Conservation (phyloP, 2,888 invertebrate species). For the Diplolepis rosae region DNA sequence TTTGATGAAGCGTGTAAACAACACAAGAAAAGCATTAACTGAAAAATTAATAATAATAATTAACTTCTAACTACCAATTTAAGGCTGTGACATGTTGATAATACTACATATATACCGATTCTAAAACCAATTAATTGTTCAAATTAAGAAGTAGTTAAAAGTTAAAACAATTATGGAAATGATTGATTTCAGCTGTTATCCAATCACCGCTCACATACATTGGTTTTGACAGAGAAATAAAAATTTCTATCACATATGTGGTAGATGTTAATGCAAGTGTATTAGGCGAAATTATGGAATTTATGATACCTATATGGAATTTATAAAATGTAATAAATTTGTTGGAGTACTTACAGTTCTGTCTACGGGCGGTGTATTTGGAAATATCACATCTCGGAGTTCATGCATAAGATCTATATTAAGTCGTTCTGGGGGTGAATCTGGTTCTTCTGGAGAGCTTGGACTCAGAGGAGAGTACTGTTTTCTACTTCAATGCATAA, state of each 20-base stretch:
- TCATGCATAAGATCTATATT: slow-evolving; percentile 82
- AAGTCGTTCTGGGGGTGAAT: slow-evolving; percentile 69
- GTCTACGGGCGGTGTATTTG: slow-evolving; percentile 78
- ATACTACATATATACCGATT: neutral
- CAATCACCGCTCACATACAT: neutral
- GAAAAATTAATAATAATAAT: slow-evolving; percentile 4
- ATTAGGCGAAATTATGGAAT: slow-evolving; percentile 12
- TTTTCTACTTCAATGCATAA: slow-evolving; percentile 60
- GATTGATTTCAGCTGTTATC: slow-evolving; percentile 19
- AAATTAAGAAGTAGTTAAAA: neutral
- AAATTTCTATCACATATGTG: neutral
- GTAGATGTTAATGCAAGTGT: neutral
- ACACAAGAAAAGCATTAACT: slow-evolving; percentile 8
- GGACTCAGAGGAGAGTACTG: slow-evolving; percentile 76
- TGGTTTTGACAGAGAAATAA: neutral
- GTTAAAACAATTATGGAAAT: slow-evolving; percentile 6
- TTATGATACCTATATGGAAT: neutral
- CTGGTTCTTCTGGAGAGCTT: slow-evolving; percentile 75
- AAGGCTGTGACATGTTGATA: neutral
- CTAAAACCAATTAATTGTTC: neutral
- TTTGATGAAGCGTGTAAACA: slow-evolving; percentile 13
- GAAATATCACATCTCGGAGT: slow-evolving; percentile 78
- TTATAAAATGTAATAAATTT: slow-evolving; percentile 29
- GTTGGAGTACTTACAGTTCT: slow-evolving; percentile 77
- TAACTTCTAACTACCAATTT: neutral